Base-by-base conservation (phyloP, 2,113 vertebrate species). In the Melanerpes formicivorus region DNA sequence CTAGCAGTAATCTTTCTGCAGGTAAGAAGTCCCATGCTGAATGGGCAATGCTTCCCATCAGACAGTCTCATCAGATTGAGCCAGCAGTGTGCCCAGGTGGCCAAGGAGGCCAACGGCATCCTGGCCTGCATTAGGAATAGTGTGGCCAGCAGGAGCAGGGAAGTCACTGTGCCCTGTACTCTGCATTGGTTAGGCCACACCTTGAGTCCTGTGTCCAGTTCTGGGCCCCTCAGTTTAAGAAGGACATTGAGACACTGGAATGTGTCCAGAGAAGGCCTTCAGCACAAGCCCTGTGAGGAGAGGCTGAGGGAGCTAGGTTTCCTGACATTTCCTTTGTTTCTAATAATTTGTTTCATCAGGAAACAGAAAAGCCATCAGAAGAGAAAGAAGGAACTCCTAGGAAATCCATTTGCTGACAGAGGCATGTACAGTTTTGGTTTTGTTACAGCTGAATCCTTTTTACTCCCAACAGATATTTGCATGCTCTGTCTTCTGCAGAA, bases 331-430 rank as follows among this genome's bases (percentile, higher is more conserved):
- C 56, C 60, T 92, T 93, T 94, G 14, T 79, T 92, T 78, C 62
- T 95, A 42, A 64, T 87, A 18, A 82, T 91, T 71, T 67, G 18
- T 92, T 95, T 88, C 42, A 90, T 92, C 90, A 83, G 50, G 64
- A 62, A 66, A 30, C 62, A 87, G 32, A 89, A 80, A 86, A 16
- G 22, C 13, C 65, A 81, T 27, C 25, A 84, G n/a, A 87, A 25
- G 40, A 50, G 19, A 54, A 32, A 64, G 72, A 86, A 69, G 22
- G 12, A 71, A 27, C 13, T 64, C 52, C 19, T 30, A 55, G 26
- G 62, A 94, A 80, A 87, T 44, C 27, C 37, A 74, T 87, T 90
- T 75, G 11, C 63, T 93, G 91, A 82, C n/a, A 77, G 66, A 64
- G 13, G 10, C 30, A 58, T 6, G 11, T 30, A 46, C 2, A 16